phyloP scores from a whole-genome alignment of 2,797 vertebrate genomes.

The Tapera naevia region DNA sequence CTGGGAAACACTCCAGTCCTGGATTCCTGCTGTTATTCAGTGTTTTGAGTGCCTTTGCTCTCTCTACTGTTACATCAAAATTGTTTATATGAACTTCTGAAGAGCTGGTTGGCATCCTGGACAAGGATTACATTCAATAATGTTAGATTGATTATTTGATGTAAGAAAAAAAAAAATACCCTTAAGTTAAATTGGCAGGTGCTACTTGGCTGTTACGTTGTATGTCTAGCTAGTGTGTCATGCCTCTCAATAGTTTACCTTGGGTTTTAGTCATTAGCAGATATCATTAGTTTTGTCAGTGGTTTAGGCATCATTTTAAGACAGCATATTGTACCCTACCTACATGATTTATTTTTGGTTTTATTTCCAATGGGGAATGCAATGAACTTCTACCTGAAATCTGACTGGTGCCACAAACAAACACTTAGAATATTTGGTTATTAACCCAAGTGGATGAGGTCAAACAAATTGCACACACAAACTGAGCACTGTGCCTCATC shows the following conservation, averaged over 20 bases:
- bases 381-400: neutral
- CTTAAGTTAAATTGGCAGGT: neutral
- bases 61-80: slow-evolving; percentile 47
- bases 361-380: neutral
- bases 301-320: slow-evolving; percentile 30
- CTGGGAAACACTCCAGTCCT: slow-evolving; percentile 39
- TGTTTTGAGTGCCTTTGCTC: slow-evolving; percentile 42
- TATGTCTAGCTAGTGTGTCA: slow-evolving; percentile 27
- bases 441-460: neutral
- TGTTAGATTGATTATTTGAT: slow-evolving; percentile 1
- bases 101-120: neutral
- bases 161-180: neutral
- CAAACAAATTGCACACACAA: neutral
- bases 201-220: neutral
- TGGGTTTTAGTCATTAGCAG: slow-evolving; percentile 41
- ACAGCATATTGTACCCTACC: neutral
- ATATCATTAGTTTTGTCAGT: slow-evolving; percentile 19
- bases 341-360: neutral
- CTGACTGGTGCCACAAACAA: neutral
- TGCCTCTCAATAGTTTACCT: neutral
- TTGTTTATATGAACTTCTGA: slow-evolving; percentile 58
- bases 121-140: neutral
- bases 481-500: neutral
- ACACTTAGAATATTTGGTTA: neutral
- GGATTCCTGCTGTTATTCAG: slow-evolving; percentile 36